Percentiles rank a stretch among this genome's conserved stretches.
These are phyloP conservation scores for Rachycentron canadum DNA, from an alignment of 2,797 vertebrate genomes.

Conservation along the genomic window DNA sequence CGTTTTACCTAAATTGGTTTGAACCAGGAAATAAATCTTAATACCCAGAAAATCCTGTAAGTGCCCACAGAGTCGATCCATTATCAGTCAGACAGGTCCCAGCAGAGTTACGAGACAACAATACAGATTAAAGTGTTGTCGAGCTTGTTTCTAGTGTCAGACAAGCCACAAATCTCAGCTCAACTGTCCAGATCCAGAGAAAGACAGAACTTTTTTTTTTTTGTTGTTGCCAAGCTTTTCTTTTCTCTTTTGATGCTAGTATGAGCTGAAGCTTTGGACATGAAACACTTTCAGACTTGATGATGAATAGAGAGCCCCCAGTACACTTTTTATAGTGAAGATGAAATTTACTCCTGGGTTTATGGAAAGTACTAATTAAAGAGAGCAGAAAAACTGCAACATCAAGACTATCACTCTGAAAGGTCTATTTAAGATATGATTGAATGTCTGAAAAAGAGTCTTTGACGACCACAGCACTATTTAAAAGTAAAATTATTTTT, in stretches of 20 bases:
- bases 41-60: slow-evolving; percentile 47
- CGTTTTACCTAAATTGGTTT: slow-evolving; percentile 37
- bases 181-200: slow-evolving; percentile 26
- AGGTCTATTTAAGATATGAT: slow-evolving; percentile 36
- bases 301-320: slow-evolving; percentile 8
- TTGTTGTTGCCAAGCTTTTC: slow-evolving; percentile 2
- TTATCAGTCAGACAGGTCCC: slow-evolving; percentile 52
- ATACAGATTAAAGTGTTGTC: slow-evolving; percentile 58
- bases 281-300: slow-evolving; percentile 12
- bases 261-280: neutral
- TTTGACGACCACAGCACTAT: slow-evolving; percentile 32
- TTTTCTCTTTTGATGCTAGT: slow-evolving; percentile 23
- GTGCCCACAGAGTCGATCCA: slow-evolving; percentile 49
- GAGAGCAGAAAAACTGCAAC: slow-evolving; percentile 10
- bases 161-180: slow-evolving; percentile 49
- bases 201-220: slow-evolving; percentile 2
- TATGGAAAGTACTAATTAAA: slow-evolving; percentile 26
- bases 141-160: slow-evolving; percentile 49
- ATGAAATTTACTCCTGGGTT: slow-evolving; percentile 3
- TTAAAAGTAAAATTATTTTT: slow-evolving; percentile 59
- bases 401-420: slow-evolving; percentile 19
- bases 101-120: slow-evolving; percentile 60
- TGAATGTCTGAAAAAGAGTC: slow-evolving; percentile 40
- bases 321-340: slow-evolving; percentile 8
- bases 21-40: slow-evolving; percentile 45